Base-by-base conservation (phyloP, 1,140 invertebrate species). In the Polyergus mexicanus region DNA sequence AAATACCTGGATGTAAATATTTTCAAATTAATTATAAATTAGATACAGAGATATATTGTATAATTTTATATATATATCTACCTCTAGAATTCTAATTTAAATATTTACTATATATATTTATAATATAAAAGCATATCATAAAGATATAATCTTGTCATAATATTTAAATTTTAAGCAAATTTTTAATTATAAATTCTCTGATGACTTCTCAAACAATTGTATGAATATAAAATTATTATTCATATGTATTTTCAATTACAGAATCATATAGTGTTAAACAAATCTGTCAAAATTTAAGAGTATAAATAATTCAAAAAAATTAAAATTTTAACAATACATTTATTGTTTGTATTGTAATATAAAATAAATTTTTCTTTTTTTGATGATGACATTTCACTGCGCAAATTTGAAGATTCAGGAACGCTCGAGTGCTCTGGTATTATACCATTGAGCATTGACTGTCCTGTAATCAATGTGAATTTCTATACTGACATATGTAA, bases 331-430 rank as follows among this genome's bases (percentile, higher is more conserved):
- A 28, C 10, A 44, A 5, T 1, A 22, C 8, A 22, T 44, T 47
- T 47, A 35, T 32, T 58, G 11, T 47, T 47, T 71, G 3, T 71
- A 72, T 22, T 1, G 3, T 74, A 72, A 65, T 77, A 47, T 65
- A 2, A 65, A 7, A 77, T 28, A 2, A 51, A 56, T 54, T 68
- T 77, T 81, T 41, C 35, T 54, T 69, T 76, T 25, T 65, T 71
- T 66, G 66, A 87, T 94, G 94, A 95, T 94, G 94, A 95, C 84
- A 93, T 86, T 80, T 91, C 94, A 94, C 93, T 95, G 94, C 94
- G 94, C 94, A 95, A 95, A 94, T 94, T 95, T 94, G 94, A 95
- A 95, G 92, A 92, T 92, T 85, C 38, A 80, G 71, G 51, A 32
- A 62, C 38, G 10, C n/a, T 35, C 84, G 32, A 72, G 3, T 83